Base-by-base conservation (phyloP, 2,888 invertebrate genomes). In the Lottia gigantea region DNA sequence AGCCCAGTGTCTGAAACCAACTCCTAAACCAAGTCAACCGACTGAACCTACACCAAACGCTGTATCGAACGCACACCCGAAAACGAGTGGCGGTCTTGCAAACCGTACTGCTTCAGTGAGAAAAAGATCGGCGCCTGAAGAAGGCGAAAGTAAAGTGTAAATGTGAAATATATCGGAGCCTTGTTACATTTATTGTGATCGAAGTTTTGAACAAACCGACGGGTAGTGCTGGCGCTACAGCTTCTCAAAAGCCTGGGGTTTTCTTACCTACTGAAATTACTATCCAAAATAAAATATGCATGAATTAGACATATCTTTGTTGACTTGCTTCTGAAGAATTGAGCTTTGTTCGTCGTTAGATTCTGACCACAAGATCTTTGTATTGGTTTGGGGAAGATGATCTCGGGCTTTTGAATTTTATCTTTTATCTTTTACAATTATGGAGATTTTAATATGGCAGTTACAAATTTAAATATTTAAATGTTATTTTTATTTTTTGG, bases 1-100 rank as follows among this genome's bases (percentile, higher is more conserved):
- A 49, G 85, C 83, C 3, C 83, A 82, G 74, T 85, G 83, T 76
- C 75, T 85, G 25, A 76, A 81, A 12, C 84, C 85, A 16, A 71
- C 78, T 15, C 77, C 80, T 1, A 70, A 75, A 26, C 72, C 74
- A 47, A 69, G 77, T n/a, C 75, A 70, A 4, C 72, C 55, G 31
- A 55, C 46, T 8, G 68, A 66, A 47, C 66, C 67, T 12, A 55
- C 55, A n/a, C 40, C 68, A 16, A 68, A 65, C 11, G 68, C 66
- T 40, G 47, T 46, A 31, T 26, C 65, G 55, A 70, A 67, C 61
- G 65, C 69, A 12, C 40, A 46, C n/a, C 69, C 61, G 7, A 46
- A 55, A 31, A 63, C 55, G 15, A 69, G 68, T 62, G 71, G 68
- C 11, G 64, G 69, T 64, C 64, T 55, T 4, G 49, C 67, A 15